Conservation (phyloP, 1,140 invertebrate species). For the Idris sp. region DNA sequence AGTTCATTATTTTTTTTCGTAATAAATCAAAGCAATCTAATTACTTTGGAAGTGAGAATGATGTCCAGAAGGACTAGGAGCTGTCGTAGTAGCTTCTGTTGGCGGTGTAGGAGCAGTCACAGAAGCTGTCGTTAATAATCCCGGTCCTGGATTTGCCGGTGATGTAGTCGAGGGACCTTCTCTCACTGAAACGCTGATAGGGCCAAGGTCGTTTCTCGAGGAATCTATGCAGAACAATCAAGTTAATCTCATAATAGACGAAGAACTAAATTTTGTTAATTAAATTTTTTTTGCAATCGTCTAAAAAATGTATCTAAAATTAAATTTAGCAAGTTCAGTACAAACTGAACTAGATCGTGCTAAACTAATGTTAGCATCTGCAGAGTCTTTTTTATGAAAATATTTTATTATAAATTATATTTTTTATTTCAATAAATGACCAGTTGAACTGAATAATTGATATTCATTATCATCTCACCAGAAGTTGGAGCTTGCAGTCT, state of each 20-base stretch:
- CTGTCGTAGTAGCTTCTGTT: constrained; percentile 68
- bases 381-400: no score
- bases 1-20: no score
- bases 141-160: constrained; percentile 72
- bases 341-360: no score
- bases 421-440: no score
- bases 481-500: constrained; percentile 67
- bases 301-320: no score
- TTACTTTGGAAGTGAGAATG: constrained; percentile 76
- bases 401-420: no score
- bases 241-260: no score
- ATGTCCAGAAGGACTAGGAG: constrained; percentile 71
- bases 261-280: no score
- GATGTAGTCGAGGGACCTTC: constrained; percentile 71
- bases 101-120: constrained; percentile 71
- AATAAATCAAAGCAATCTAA: neutral
- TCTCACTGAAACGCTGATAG: constrained; percentile 74
- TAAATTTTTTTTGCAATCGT: no score
- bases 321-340: no score
- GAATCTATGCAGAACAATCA: no score
- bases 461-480: constrained; percentile 63
- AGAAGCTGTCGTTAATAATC: constrained; percentile 73
- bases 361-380: no score
- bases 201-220: constrained; percentile 71
- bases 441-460: neutral